Base-by-base conservation (phyloP, 2,797 vertebrate species). In the Alosa sapidissima region DNA sequence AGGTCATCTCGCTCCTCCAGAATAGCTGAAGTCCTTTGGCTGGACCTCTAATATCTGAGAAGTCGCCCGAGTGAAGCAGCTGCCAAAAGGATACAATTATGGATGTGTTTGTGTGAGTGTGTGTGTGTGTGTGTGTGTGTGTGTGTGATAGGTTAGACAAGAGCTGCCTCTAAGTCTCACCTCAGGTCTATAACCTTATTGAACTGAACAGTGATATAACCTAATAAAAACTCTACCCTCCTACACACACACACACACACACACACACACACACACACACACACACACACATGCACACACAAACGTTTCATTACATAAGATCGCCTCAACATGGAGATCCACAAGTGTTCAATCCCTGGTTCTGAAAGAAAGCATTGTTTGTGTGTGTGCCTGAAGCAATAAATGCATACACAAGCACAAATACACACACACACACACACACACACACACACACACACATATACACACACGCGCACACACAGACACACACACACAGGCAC, bases 91-190 rank as follows among this genome's bases (percentile, higher is more conserved):
- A 51, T 11, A 10, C 8, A 51, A 6, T 62, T 8, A 48, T 60
- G 19, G 19, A 4, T 83, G 14, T 58, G 49, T 47, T 36, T 54
- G 33, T 82, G 82, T 82, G 52, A n/a, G 11, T 84, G 83, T 52
- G 13, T 72, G 65, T 49, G 47, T 60, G 47, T 47, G 21, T 48
- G 21, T 48, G 10, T 68, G 9, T 83, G 24, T 51, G 49, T 51
- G 49, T 51, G 49, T 51, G 49, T 51, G 49, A 13, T 11, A 13
- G 51, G 49, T 52, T 11, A 14, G 51, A 52, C 51, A 11, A 52
- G 51, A 11, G 8, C 49, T 9, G 49, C 49, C 51, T 52, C 14
- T 52, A 52, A 52, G 51, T 14, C 51, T 52, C 7, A 52, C 51
- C 51, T 28, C 28, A 52, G 48, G 48, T 52, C 51, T 52, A 52